These are phyloP conservation scores for Bombus pascuorum DNA, from an alignment of 1,140 invertebrate genomes.

Conservation along the genomic window DNA sequence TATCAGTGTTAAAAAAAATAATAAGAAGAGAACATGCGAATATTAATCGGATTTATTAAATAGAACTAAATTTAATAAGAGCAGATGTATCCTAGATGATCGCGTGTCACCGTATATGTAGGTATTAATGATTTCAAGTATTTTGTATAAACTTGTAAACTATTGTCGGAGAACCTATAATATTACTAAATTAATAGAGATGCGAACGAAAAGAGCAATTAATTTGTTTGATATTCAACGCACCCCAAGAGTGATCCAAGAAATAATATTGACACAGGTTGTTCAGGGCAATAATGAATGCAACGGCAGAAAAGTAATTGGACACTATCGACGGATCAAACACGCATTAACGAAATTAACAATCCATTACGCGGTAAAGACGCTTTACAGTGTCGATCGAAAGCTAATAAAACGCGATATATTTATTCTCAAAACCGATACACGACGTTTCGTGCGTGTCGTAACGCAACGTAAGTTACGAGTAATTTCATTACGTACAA, in stretches of 20 bases:
- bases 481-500: constrained; percentile 16
- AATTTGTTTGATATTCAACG: not conserved
- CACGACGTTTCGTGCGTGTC: not conserved
- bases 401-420: constrained; percentile 30
- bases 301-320: constrained; percentile 42
- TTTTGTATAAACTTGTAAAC: not conserved
- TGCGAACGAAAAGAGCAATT: not conserved
- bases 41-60: not conserved
- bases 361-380: constrained; percentile 38
- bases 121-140: not conserved
- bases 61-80: not conserved
- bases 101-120: not conserved
- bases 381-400: constrained; percentile 6
- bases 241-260: not conserved
- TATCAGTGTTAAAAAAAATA: not conserved
- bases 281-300: constrained; percentile 13
- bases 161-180: not conserved
- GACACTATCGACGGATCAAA: constrained; percentile 23
- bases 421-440: constrained; percentile 37
- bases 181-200: constrained; percentile 3
- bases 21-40: too few relatives aligned
- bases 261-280: constrained; percentile 21
- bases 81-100: not conserved
- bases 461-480: not conserved
- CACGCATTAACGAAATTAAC: constrained; percentile 58